Conservation (phyloP, 2,113 vertebrate genomes). For the Synchiropus splendidus region DNA sequence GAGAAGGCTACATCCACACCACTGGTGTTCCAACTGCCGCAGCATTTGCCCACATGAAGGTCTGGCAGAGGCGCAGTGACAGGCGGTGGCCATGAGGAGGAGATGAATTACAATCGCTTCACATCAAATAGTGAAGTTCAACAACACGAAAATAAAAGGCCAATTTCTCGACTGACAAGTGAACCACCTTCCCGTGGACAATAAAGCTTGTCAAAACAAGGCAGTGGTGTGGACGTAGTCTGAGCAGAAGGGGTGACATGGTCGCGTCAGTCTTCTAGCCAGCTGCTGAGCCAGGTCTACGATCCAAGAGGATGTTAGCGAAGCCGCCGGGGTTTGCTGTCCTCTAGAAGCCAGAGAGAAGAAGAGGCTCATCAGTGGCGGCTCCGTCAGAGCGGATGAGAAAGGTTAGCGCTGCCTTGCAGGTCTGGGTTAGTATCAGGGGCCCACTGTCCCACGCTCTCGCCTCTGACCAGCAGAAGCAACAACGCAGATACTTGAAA, state of each 20-base stretch:
- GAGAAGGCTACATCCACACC: too few species aligned
- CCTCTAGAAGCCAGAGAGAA: slow-evolving; percentile 50
- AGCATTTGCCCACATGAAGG: too few species aligned
- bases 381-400: slow-evolving; percentile 44
- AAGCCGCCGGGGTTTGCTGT: slow-evolving; percentile 54
- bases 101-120: too few species aligned
- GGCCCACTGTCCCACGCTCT: slow-evolving; percentile 33
- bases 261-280: slow-evolving; percentile 46
- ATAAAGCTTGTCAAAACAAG: slow-evolving; percentile 10
- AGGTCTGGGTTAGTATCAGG: slow-evolving; percentile 50
- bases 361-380: slow-evolving; percentile 19
- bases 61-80: too few species aligned
- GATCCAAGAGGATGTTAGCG: slow-evolving; percentile 60
- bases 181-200: too few species aligned
- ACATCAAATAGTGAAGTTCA: too few species aligned
- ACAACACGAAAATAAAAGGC: too few species aligned
- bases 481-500: slow-evolving; percentile 12
- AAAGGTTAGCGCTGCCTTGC: slow-evolving; percentile 48
- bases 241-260: slow-evolving; percentile 34
- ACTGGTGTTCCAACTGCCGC: too few species aligned
- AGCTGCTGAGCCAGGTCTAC: slow-evolving; percentile 49
- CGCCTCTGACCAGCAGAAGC: too few species aligned
- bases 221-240: slow-evolving; percentile 8
- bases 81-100: too few species aligned
- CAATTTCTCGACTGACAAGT: too few species aligned